Evolutionary conservation across 2,888 invertebrate genomes (phyloP), one percentile per base, ranked within the genome.

Genomic region (Cephus spinipes): DNA sequence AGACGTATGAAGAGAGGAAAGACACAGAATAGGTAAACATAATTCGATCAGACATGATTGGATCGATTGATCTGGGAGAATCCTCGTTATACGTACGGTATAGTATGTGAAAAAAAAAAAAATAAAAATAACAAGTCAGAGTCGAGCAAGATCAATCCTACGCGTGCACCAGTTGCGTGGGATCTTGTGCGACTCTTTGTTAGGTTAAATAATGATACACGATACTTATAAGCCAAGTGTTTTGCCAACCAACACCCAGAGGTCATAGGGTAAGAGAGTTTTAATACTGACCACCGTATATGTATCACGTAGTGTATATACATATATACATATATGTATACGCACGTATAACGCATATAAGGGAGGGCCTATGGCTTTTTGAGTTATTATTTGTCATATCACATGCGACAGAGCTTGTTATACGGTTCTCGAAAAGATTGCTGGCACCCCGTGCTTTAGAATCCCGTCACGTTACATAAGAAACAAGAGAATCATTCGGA

Each of bases 401-500:
- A 87, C 90, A 88, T 89, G 88, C 89, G 87, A 75, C 78, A 78
- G 40, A 40, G 75, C 74, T 77, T 33, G 35, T 76, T 76, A 73
- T 55, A 40, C 73, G 73, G 89, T 86, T 87, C 15, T 87, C 85
- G 86, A 82, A 85, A 83, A 83, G 80, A 83, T 81, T 84, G 84
- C 84, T 83, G 82, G 84, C 85, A 87, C 85, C 88, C 84, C 87
- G 89, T 90, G 89, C 87, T 85, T 86, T 84, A 85, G 15, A 40
- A 77, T 83, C 87, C 79, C 75, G 80, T 73, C 73, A 85, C 82
- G 87, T 90, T 89, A 87, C 40, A 15, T 40, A 40, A 40, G 40
- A 40, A 15, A 40, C 6, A 15, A 84, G 87, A 87, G 85, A 89
- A 90, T 86, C 89, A 90, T 90, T 89, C 87, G 87, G 85, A 87